phyloP scores from a whole-genome alignment of 2,113 vertebrate species.

The Oenanthe melanoleuca region DNA sequence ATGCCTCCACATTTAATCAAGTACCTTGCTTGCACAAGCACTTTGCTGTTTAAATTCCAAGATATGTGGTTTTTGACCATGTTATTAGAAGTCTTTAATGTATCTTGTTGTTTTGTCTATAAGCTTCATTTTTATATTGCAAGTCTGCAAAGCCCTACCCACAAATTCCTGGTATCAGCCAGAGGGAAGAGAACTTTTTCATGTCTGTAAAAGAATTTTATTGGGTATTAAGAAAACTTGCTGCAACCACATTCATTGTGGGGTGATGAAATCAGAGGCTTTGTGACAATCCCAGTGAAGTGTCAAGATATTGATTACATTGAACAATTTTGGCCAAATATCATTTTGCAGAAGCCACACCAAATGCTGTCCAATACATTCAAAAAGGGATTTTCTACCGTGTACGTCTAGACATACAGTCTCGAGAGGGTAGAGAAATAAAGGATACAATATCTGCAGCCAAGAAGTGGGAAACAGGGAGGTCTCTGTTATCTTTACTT shows the following conservation, averaged over 20 bases:
- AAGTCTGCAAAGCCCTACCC: conserved; percentile 55
- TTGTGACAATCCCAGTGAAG: conserved; percentile 52
- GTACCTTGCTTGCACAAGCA: neutral
- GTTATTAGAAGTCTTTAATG: conserved; percentile 29
- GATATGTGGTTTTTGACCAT: conserved; percentile 1
- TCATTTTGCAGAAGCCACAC: conserved; percentile 61
- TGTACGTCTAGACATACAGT: conserved; percentile 48
- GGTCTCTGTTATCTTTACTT: conserved; percentile 55
- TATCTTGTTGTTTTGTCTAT: conserved; percentile 51
- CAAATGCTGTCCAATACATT: conserved; percentile 44
- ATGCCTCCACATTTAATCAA: neutral
- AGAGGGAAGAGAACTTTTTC: conserved; percentile 37
- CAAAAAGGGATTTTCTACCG: conserved; percentile 30
- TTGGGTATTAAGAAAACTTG: conserved; percentile 52
- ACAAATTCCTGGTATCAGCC: conserved; percentile 33
- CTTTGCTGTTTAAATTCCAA: conserved; percentile 13
- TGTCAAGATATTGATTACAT: conserved; percentile 73
- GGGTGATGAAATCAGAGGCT: conserved; percentile 62
- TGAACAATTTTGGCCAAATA: conserved; percentile 50
- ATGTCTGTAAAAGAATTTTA: conserved; percentile 57
- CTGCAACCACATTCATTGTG: conserved; percentile 27
- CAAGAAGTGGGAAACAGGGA: conserved; percentile 1
- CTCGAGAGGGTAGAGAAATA: conserved; percentile 42
- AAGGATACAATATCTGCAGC: conserved; percentile 33
- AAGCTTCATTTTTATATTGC: conserved; percentile 41